Percentiles rank a stretch among this genome's conserved stretches.
These are phyloP conservation scores for Leuciscus waleckii DNA, from an alignment of 2,797 vertebrate genomes.

Conservation along the genomic window DNA sequence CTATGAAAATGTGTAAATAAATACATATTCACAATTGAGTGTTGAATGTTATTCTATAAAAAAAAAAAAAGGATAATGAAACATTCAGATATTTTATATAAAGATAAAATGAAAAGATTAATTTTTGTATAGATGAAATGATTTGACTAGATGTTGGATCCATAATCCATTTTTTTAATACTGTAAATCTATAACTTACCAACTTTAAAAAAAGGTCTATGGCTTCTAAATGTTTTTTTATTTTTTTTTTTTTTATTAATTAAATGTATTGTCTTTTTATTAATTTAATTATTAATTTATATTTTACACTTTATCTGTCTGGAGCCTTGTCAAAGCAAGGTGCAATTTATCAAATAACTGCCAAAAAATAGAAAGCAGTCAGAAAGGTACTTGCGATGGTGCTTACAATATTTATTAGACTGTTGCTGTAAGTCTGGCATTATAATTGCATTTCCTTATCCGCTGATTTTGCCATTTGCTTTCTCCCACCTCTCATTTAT, in stretches of 20 bases:
- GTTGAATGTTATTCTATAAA: not conserved
- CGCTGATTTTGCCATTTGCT: conserved; percentile 39
- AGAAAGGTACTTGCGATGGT: not conserved
- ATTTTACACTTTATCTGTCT: not conserved
- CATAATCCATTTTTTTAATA: not conserved
- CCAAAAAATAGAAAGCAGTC: not conserved
- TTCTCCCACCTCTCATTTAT: conserved; percentile 35
- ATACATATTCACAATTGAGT: not conserved
- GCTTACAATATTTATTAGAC: conserved; percentile 32
- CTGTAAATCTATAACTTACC: not conserved
- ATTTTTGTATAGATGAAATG: not conserved
- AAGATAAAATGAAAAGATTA: not conserved
- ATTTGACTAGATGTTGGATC: not conserved
- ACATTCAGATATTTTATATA: not conserved
- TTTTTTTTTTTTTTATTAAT: not conserved
- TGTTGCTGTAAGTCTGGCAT: conserved; percentile 22
- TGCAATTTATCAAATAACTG: not conserved
- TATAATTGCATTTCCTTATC: conserved; percentile 43
- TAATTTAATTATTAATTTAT: no score
- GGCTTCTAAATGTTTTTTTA: not conserved
- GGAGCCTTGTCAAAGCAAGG: not conserved
- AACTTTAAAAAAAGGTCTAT: not conserved
- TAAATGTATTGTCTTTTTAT: not conserved
- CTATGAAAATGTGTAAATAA: not conserved
- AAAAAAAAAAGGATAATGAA: not conserved